Conservation (phyloP, 1,140 invertebrate species). For the Sitobion miscanthi region DNA sequence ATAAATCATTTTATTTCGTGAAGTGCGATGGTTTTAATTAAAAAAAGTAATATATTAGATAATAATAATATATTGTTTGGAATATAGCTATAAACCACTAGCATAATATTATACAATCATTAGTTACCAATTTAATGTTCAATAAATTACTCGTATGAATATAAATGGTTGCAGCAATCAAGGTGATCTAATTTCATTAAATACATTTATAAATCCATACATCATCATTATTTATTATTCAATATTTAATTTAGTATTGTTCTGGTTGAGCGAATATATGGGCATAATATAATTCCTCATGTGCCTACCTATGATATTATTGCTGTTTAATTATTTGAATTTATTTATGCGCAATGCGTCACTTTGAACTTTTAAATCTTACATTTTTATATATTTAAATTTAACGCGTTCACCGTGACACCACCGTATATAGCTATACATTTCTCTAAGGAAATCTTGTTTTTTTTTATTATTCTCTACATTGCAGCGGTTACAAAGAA, state of each 20-base stretch:
- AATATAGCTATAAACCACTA: too few relatives aligned
- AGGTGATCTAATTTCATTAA: neutral
- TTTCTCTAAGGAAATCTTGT: neutral
- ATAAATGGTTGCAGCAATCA: neutral
- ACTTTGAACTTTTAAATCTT: neutral
- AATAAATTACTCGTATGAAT: neutral
- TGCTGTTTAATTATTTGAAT: too few relatives aligned
- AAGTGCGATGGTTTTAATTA: too few relatives aligned
- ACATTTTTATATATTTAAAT: neutral
- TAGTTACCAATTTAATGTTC: too few relatives aligned
- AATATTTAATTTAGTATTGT: neutral
- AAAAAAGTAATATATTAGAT: too few relatives aligned
- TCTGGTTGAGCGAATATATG: neutral
- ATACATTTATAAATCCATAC: neutral
- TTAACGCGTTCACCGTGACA: neutral
- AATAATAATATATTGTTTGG: too few relatives aligned
- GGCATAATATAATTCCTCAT: neutral
- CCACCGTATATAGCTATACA: neutral
- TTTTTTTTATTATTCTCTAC: neutral
- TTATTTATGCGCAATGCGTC: too few relatives aligned
- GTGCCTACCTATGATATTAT: neutral
- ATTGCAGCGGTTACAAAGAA: neutral
- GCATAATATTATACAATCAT: too few relatives aligned
- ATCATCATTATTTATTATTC: neutral
- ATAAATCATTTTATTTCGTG: too few relatives aligned